Evolutionary conservation across 2,888 invertebrate species (phyloP).

Genomic region (Ectemnius lituratus): DNA sequence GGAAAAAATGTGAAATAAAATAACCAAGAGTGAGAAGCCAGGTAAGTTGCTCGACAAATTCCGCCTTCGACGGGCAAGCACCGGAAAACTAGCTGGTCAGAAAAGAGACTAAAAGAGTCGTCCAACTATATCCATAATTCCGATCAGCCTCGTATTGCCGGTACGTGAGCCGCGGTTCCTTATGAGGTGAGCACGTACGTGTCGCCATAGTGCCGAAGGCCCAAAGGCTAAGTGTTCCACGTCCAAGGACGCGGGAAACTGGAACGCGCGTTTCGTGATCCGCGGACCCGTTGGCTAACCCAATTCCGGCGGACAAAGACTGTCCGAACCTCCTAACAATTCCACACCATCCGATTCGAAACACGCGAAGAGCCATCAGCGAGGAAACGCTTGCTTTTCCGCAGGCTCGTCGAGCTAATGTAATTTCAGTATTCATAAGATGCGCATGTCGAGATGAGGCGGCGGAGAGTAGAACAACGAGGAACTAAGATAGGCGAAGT

Average conservation of each 20-base stretch:
- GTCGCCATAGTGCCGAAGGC: conserved; percentile 36
- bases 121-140: conserved; percentile 2
- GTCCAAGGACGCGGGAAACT: conserved; percentile 66
- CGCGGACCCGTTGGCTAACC: conserved; percentile 53
- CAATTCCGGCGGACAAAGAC: conserved; percentile 23
- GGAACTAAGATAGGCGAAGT: neutral
- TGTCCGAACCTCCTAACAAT: neutral
- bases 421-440: conserved; percentile 64
- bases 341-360: neutral
- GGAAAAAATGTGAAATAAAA: no score
- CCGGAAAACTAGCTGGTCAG: no score
- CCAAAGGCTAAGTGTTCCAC: conserved; percentile 60
- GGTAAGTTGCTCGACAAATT: no score
- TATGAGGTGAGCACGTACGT: conserved; percentile 44
- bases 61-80: no score
- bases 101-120: no score
- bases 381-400: conserved; percentile 16
- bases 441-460: conserved; percentile 26
- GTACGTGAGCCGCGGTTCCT: conserved; percentile 39
- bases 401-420: conserved; percentile 33
- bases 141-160: conserved; percentile 14
- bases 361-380: conserved; percentile 8
- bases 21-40: no score
- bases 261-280: conserved; percentile 54
- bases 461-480: neutral